phyloP scores from a whole-genome alignment of 1,140 invertebrate species.

The Trachymyrmex septentrionalis region DNA sequence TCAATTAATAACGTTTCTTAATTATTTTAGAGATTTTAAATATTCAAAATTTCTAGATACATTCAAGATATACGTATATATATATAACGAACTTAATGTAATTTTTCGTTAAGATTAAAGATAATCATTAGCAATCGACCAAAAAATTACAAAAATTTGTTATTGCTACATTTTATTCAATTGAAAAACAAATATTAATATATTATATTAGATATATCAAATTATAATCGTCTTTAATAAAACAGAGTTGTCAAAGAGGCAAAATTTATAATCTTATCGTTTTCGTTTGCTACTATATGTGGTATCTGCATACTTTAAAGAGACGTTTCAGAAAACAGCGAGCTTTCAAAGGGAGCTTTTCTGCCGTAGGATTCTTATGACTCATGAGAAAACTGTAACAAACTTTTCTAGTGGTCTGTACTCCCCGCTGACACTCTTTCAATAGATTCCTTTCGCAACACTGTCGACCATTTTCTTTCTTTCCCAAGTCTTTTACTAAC shows the following conservation, averaged over 20 bases:
- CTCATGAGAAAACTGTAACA: slow-evolving; percentile 35
- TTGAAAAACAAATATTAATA: background rate
- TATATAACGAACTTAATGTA: background rate
- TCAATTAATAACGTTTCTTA: slow-evolving; percentile 6
- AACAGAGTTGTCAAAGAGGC: background rate
- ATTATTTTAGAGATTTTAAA: background rate
- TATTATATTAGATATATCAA: background rate
- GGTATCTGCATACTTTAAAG: slow-evolving; percentile 19
- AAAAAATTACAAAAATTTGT: background rate
- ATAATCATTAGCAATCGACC: background rate
- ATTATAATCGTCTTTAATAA: background rate
- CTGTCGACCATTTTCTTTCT: slow-evolving; percentile 45
- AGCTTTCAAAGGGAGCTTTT: slow-evolving; percentile 53
- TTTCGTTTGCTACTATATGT: background rate
- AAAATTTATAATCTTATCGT: background rate
- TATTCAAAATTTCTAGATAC: background rate
- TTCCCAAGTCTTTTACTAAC: slow-evolving; percentile 18
- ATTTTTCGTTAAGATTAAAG: background rate
- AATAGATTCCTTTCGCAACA: slow-evolving; percentile 58
- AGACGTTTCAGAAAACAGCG: slow-evolving; percentile 10
- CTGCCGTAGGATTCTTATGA: slow-evolving; percentile 57
- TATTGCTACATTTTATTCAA: background rate
- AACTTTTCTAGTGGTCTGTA: slow-evolving; percentile 54
- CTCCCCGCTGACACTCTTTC: slow-evolving; percentile 46
- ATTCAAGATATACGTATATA: no score